phyloP scores from a whole-genome alignment of 1,140 invertebrate genomes.

The Scaptomyza pallida region DNA sequence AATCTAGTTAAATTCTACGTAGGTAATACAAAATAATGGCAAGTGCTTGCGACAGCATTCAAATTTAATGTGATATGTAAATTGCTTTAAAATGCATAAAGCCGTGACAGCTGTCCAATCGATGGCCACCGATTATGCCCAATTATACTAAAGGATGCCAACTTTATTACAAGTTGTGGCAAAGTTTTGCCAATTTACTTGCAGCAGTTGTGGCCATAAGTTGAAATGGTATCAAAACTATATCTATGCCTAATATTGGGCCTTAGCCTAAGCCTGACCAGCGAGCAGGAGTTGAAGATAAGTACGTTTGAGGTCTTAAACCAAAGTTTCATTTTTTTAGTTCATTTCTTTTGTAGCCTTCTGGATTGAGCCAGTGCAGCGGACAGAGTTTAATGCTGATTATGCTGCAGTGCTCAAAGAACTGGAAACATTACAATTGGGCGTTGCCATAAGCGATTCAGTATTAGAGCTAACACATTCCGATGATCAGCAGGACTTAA shows the following conservation, averaged over 20 bases:
- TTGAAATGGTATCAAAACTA: neutral
- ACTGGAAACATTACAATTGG: constrained; percentile 55
- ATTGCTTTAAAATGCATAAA: constrained; percentile 31
- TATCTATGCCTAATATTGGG: neutral
- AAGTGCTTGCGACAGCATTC: neutral
- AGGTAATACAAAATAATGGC: too few species aligned
- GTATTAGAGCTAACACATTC: constrained; percentile 41
- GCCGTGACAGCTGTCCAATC: constrained; percentile 16
- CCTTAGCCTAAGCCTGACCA: neutral
- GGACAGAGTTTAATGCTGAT: constrained; percentile 61
- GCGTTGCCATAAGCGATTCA: constrained; percentile 45
- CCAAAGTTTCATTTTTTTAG: constrained; percentile 1
- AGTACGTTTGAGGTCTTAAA: constrained; percentile 23
- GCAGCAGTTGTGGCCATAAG: neutral
- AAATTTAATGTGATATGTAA: neutral
- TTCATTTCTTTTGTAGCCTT: constrained; percentile 56
- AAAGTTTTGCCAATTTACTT: constrained; percentile 6
- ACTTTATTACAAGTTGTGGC: neutral
- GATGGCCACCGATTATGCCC: constrained; percentile 20
- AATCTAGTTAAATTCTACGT: too few species aligned
- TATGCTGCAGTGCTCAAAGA: constrained; percentile 61
- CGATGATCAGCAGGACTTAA: constrained; percentile 50
- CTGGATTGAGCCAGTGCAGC: constrained; percentile 73
- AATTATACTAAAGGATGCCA: constrained; percentile 14
- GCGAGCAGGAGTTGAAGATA: constrained; percentile 37